Evolutionary conservation across 1,140 invertebrate species (phyloP).

Genomic region (Theocolax elegans): DNA sequence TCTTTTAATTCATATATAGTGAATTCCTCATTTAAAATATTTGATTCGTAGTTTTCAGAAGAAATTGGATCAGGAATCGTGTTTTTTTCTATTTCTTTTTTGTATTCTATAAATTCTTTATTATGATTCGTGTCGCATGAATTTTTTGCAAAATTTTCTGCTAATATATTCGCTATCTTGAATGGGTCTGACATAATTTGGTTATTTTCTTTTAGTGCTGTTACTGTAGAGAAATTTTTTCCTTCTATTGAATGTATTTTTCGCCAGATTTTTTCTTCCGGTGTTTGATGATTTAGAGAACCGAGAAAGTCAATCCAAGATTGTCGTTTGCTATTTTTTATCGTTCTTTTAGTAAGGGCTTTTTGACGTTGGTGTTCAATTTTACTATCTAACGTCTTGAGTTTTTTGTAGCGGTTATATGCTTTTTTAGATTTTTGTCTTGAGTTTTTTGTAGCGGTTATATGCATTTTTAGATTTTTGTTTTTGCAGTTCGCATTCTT

Average conservation of each 20-base stretch:
- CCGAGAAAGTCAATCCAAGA: slow-evolving; percentile 32
- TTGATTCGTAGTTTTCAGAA: no score
- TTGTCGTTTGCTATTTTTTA: slow-evolving; percentile 35
- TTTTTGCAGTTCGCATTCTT: no score
- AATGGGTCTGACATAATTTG: slow-evolving; percentile 14
- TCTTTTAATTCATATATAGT: slow-evolving; percentile 3
- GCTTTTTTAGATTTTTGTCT: slow-evolving; percentile 51
- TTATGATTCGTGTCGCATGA: slow-evolving; percentile 47
- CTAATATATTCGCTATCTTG: slow-evolving; percentile 47
- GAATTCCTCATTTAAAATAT: background rate
- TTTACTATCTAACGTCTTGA: slow-evolving; percentile 45
- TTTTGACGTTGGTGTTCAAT: slow-evolving; percentile 48
- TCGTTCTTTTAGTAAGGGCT: slow-evolving; percentile 37
- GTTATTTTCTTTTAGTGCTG: background rate
- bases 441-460: slow-evolving; percentile 47
- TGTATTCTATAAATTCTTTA: slow-evolving; percentile 43
- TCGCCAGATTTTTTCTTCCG: slow-evolving; percentile 36
- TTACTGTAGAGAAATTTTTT: background rate
- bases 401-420: slow-evolving; percentile 47
- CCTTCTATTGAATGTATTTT: slow-evolving; percentile 37
- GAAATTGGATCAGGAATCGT: background rate
- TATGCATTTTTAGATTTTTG: slow-evolving; percentile 55
- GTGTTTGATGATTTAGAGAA: slow-evolving; percentile 22
- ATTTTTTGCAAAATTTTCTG: no score
- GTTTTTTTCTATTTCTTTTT: slow-evolving; percentile 21